phyloP scores from a whole-genome alignment of 2,888 invertebrate species.

The Resseliella maxima region DNA sequence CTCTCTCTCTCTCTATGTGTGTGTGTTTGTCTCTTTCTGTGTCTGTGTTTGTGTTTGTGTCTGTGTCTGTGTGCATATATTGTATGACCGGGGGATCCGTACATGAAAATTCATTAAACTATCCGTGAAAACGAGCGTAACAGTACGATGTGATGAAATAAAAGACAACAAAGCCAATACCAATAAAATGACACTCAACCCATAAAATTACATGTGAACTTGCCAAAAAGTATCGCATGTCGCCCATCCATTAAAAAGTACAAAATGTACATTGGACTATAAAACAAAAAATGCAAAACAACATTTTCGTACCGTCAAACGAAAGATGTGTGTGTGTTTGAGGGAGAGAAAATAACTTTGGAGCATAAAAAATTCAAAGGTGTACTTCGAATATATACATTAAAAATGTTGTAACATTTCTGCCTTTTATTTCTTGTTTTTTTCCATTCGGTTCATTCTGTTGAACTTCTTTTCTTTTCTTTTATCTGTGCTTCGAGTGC shows the following conservation, averaged over 20 bases:
- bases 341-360: background rate
- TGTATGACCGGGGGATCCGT: background rate
- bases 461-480: background rate
- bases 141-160: constrained; percentile 1
- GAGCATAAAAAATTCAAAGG: background rate
- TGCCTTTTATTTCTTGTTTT: too few species aligned
- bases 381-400: constrained; percentile 25
- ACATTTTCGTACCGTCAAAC: too few species aligned
- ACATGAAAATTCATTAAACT: constrained; percentile 35
- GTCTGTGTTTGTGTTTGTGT: background rate
- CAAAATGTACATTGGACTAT: background rate
- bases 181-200: constrained; percentile 53
- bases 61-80: background rate
- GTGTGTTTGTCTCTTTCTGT: background rate
- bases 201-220: constrained; percentile 51
- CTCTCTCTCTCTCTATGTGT: too few species aligned
- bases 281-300: background rate
- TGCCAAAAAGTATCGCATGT: constrained; percentile 51
- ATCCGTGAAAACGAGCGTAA: constrained; percentile 29
- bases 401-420: constrained; percentile 27
- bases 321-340: too few species aligned
- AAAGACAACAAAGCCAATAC: constrained; percentile 47
- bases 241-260: constrained; percentile 37
- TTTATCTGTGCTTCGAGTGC: background rate
- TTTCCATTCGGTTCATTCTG: background rate